Evolutionary conservation across 2,888 invertebrate species (phyloP).

Genomic region (Drosophila formosana): DNA sequence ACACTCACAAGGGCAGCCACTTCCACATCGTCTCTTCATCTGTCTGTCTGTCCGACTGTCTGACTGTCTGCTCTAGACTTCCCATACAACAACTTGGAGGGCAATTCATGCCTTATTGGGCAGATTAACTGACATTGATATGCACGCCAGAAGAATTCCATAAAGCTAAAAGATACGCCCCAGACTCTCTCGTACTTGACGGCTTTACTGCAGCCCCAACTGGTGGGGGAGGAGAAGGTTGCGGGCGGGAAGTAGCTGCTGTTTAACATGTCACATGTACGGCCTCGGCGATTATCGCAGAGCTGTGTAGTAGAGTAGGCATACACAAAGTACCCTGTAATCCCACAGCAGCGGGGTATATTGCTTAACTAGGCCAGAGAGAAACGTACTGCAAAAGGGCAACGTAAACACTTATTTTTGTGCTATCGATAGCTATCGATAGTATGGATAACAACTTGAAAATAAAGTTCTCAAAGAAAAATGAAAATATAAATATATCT

Average conservation of each 20-base stretch:
- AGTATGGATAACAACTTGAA: no score
- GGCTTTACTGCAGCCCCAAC: not conserved
- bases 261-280: conserved; percentile 64
- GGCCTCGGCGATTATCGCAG: conserved; percentile 59
- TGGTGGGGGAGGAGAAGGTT: not conserved
- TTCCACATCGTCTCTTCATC: conserved; percentile 25
- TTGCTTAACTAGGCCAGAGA: not conserved
- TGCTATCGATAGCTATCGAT: not conserved
- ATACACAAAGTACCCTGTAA: conserved; percentile 25
- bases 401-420: not conserved
- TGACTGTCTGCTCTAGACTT: conserved; percentile 26
- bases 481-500: no score
- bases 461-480: no score
- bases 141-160: conserved; percentile 58
- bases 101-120: conserved; percentile 60
- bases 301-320: conserved; percentile 27
- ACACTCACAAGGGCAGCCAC: conserved; percentile 44
- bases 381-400: no score
- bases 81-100: conserved; percentile 18
- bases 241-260: conserved; percentile 31
- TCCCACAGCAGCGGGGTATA: not conserved
- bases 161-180: conserved; percentile 55
- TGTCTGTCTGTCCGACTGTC: conserved; percentile 14
- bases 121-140: conserved; percentile 69
- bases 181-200: conserved; percentile 46